Evolutionary conservation across 37 sponge, comb jelly and placozoan genomes (phyloP).

Genomic region (Cliona cf. orientalis): DNA sequence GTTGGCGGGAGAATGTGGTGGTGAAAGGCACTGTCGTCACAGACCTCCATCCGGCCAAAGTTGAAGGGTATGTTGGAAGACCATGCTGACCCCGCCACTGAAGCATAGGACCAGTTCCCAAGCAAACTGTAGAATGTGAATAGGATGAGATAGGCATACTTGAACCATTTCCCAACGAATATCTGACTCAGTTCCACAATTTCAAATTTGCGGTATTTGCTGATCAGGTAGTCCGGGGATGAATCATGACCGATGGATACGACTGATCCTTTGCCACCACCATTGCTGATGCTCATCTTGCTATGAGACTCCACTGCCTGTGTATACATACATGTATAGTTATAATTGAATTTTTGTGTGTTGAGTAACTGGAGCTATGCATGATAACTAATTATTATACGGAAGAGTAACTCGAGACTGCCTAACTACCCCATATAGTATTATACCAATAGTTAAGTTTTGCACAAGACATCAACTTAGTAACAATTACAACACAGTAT

Average conservation of each 20-base stretch:
- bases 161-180: conserved; percentile 59
- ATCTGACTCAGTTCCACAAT: conserved; percentile 72
- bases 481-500: no score
- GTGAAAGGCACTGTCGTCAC: conserved; percentile 65
- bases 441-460: no score
- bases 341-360: not conserved
- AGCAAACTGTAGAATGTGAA: conserved; percentile 61
- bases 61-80: conserved; percentile 84
- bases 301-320: conserved; percentile 1
- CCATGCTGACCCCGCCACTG: conserved; percentile 94
- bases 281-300: no score
- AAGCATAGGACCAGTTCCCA: conserved; percentile 46
- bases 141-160: conserved; percentile 59
- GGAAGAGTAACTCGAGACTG: no score
- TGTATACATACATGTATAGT: not conserved
- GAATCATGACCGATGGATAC: no score
- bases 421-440: no score
- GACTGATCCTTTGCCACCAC: no score
- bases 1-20: conserved; percentile 38
- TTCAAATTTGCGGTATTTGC: conserved; percentile 70
- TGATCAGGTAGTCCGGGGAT: conserved; percentile 22
- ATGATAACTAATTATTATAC: no score
- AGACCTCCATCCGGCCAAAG: conserved; percentile 46
- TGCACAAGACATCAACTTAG: no score
- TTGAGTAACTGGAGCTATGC: no score